Percentiles rank a stretch among this genome's conserved stretches.
Evolutionary conservation across 2,888 invertebrate species (phyloP).

Genomic region (Eristalis pertinax): DNA sequence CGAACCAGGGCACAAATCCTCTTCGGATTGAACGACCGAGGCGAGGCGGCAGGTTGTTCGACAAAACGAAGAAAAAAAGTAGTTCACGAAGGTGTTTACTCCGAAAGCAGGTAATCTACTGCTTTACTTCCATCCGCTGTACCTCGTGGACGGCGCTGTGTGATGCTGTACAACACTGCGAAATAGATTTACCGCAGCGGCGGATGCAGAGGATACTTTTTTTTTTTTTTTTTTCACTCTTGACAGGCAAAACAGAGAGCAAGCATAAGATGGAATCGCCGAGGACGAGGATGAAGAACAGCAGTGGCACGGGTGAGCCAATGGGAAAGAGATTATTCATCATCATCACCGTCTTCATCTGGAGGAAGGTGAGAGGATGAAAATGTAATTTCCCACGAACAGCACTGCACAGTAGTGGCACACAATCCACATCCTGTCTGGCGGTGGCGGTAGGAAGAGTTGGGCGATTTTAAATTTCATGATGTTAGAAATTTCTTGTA

Average conservation of each 20-base stretch:
- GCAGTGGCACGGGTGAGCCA: slow-evolving; percentile 7
- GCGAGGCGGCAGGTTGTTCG: slow-evolving; percentile 11
- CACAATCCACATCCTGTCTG: slow-evolving; percentile 30
- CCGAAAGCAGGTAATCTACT: slow-evolving; percentile 46
- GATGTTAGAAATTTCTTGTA: slow-evolving; percentile 60
- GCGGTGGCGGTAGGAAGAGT: slow-evolving; percentile 17
- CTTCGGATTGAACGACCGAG: slow-evolving; percentile 8
- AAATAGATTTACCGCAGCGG: slow-evolving; percentile 46
- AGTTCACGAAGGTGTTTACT: slow-evolving; percentile 59
- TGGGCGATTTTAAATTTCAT: slow-evolving; percentile 50
- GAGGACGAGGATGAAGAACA: background rate
- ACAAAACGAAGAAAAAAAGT: slow-evolving; percentile 26
- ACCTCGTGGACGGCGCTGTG: background rate
- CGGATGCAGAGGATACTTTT: slow-evolving; percentile 50
- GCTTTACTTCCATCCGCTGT: background rate
- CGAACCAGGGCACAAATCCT: slow-evolving; percentile 25
- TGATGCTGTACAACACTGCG: slow-evolving; percentile 1
- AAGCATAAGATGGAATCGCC: slow-evolving; percentile 23
- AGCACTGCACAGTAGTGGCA: slow-evolving; percentile 3
- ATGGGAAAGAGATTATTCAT: slow-evolving; percentile 63
- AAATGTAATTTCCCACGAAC: slow-evolving; percentile 48
- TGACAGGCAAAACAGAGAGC: slow-evolving; percentile 11
- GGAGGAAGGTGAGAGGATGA: slow-evolving; percentile 29
- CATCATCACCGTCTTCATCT: slow-evolving; percentile 54
- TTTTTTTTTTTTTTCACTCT: slow-evolving; percentile 51